A percentile compares a stretch with the other conserved stretches of the same genome.
These are phyloP conservation scores for Acrocephalus scirpaceus DNA, from an alignment of 2,797 vertebrate genomes.

Conservation along the genomic window DNA sequence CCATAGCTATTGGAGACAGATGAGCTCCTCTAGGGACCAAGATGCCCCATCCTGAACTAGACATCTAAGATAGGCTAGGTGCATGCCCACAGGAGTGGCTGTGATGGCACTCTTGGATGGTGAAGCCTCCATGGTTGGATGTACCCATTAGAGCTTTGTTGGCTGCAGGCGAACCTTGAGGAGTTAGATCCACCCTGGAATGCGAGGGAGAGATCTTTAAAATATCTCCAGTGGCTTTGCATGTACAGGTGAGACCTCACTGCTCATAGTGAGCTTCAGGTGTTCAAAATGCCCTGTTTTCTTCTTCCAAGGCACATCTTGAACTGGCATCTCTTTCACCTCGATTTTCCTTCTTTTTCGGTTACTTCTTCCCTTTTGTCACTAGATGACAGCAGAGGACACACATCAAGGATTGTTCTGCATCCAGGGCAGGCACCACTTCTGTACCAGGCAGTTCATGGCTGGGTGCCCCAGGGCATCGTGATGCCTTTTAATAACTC, in stretches of 20 bases:
- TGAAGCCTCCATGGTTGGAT: rapidly evolving
- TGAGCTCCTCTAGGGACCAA: background rate
- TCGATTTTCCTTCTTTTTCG: rapidly evolving
- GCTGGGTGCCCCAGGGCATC: background rate
- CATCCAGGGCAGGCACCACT: background rate
- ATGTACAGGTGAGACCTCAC: background rate
- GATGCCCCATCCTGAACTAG: background rate
- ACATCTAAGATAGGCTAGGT: background rate
- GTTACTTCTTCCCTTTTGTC: constrained; percentile 26
- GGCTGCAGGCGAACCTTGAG: background rate
- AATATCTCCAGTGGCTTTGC: background rate
- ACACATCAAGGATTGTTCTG: background rate
- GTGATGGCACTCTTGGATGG: background rate
- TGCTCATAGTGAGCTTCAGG: background rate
- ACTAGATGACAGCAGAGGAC: constrained; percentile 63
- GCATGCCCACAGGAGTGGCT: background rate
- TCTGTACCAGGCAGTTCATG: background rate
- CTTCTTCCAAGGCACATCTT: background rate
- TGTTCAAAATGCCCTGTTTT: background rate
- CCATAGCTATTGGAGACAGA: background rate
- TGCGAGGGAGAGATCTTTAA: rapidly evolving
- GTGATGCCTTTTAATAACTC: background rate
- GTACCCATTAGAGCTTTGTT: background rate
- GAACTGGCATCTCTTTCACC: background rate
- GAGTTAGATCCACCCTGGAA: background rate